These are phyloP conservation scores for Onychorhynchus coronatus DNA, from an alignment of 2,113 vertebrate species.

Conservation along the genomic window DNA sequence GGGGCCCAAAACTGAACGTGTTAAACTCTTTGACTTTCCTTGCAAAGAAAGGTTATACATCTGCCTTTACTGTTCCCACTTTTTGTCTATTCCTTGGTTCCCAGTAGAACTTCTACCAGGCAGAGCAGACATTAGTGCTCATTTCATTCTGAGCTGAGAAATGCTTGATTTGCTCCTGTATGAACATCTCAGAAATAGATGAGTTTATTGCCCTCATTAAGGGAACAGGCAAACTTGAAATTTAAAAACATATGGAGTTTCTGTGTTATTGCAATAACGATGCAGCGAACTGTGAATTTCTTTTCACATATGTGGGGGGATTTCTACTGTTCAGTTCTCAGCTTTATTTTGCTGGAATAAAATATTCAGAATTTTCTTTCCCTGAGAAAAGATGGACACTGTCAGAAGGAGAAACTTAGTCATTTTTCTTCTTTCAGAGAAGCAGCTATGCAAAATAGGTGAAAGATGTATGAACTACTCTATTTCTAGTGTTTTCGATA, in stretches of 20 bases:
- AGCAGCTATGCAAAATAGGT: neutral
- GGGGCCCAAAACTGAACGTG: neutral
- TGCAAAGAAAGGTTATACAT: neutral
- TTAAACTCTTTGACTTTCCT: neutral
- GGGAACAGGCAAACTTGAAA: neutral
- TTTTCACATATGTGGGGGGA: neutral
- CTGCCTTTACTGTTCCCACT: neutral
- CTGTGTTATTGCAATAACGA: neutral
- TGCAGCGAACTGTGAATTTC: neutral
- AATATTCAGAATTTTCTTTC: neutral
- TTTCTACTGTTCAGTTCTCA: conserved; percentile 29
- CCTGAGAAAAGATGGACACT: neutral
- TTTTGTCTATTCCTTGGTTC: neutral
- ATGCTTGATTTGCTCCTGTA: neutral
- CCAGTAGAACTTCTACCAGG: neutral
- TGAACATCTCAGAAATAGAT: neutral
- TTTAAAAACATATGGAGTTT: conserved; percentile 4
- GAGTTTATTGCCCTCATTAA: neutral
- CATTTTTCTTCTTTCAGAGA: neutral
- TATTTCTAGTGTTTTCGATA: neutral
- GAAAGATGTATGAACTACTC: neutral
- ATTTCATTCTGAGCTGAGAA: neutral
- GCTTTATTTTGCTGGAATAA: neutral
- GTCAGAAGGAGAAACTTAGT: neutral
- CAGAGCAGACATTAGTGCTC: neutral